Evolutionary conservation across 1,140 invertebrate genomes (phyloP), one percentile per base, ranked within the genome.

Genomic region (Mesaphorura yosii): DNA sequence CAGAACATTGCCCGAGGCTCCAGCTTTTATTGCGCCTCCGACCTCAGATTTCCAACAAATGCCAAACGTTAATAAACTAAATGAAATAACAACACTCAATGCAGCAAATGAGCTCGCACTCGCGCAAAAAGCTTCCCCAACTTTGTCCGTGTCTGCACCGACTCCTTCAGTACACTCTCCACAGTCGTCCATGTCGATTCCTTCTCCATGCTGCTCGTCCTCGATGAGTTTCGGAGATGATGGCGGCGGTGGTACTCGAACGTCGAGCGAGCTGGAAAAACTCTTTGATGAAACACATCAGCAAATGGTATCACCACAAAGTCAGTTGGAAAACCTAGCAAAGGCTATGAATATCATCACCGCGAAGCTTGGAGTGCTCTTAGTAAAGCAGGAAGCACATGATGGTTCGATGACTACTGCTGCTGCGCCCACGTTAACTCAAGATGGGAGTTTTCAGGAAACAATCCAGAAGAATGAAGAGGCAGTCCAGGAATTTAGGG

Each of bases 321-420:
- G 27, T 73, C 74, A 56, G 72, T 74, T 61, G 72, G 17, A n/a
- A 17, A 31, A 3, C 23, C 20, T 48, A 17, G 12, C 46, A 31
- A 48, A 31, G 29, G 46, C 46, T 26, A 31, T 48, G 7, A 48
- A 34, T 34, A 17, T 31, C 5, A 48, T 48, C 20, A 26, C 25
- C 10, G 46, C 10, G 14, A 5, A 48, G 37, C 46, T 48, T 48
- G 25, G 28, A 6, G 7, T n/a, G 5, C 15, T 48, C 7, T n/a
- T 48, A 22, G 17, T 34, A 23, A 12, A 31, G 19, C 46, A 48
- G 23, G 20, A 48, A 23, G 17, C 17, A 12, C 12, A 12, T 37
- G 34, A 12, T 74, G 64, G 72, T 72, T 49, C 70, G 71, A 51
- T 53, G 51, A 31, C 53, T 55, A 26, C 53, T 26, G 22, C 31